Base-by-base conservation (phyloP, 2,888 invertebrate genomes). In the Macrophya alboannulata region DNA sequence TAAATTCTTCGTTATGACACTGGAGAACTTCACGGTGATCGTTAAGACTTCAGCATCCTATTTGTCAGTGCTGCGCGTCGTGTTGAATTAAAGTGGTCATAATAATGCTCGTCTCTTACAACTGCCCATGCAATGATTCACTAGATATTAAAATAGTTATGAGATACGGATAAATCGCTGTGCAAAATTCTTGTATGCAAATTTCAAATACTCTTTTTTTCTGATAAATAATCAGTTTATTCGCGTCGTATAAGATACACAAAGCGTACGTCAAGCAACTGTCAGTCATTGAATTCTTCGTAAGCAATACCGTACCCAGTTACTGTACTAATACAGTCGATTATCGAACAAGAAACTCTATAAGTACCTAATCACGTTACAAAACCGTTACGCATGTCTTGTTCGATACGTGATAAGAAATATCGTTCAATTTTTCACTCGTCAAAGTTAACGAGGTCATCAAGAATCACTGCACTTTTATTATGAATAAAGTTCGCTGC, bases 1-100 rank as follows among this genome's bases (percentile, higher is more conserved):
- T 8, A 90, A 90, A 86, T 91, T 91, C 65, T 82, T 89, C 55
- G 85, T 86, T 15, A 91, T 91, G 91, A 91, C 90, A n/a, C 85
- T 90, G 6, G 86, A 88, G 84, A 90, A 90, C 3, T 91, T 90
- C 68, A 91, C 90, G 86, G 90, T 90, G 48, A 91, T 90, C 55
- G 31, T 91, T 0, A 90, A 90, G 79, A 85, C 90, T 8, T 89
- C 91, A 0, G 88, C 87, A 4, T 91, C 91, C 8, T 91, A 90
- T 17, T 85, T 91, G 83, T 91, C 91, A 3, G 91, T 91, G 25
- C 86, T 91, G 10, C 88, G 89, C 84, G 88, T 90, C 8, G 89
- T 90, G 87, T 88, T 91, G 79, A 87, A 89, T 21, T 59, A 12
- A 62, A 59, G 37, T 68, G 0, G 0, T 31, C 15, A 10, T 68